Base-by-base conservation (phyloP, 2,113 vertebrate species). In the Carlito syrichta region DNA sequence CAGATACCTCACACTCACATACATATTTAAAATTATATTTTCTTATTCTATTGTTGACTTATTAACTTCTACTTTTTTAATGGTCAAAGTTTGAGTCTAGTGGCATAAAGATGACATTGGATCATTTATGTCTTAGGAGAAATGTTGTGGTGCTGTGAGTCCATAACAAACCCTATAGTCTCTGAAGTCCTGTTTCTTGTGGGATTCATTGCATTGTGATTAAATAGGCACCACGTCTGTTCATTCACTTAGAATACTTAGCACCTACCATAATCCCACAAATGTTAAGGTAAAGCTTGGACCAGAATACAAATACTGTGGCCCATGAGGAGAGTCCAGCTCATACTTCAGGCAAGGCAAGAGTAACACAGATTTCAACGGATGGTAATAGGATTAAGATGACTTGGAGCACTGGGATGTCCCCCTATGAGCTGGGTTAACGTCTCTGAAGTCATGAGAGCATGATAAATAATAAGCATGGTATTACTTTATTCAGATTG, bases 101-200 rank as follows among this genome's bases (percentile, higher is more conserved):
- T 78, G 40, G 40, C 20, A 52, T 79, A 19, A 87, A 96, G 9
- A 78, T 78, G 86, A 43, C 35, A 58, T 17, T 78, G 8, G 1
- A 60, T 92, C 63, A 56, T 92, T 89, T 86, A 71, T 77, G 23
- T 68, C 78, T 88, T 79, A 50, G 69, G 69, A 93, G 78, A 93
- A 95, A 54, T 69, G 20, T 68, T 83, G 13, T 52, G 12, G 23
- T 84, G 20, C 35, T 86, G 1, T 43, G 16, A 79, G 6, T 91
- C 10, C 45, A 17, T 48, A 88, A 43, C 63, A 78, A 93, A 25
- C 69, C 74, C 9, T 91, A 2, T 73, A 66, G 91, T 52, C 52
- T 89, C 83, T 93, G 66, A 91, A 85, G 77, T 20, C 32, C 74
- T 17, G 8, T 27, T 78, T 89, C 87, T 63, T 84, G 88, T 76